Evolutionary conservation across 2,113 vertebrate genomes (phyloP), one percentile per base, ranked within the genome.

Genomic region (Tor tambroides): DNA sequence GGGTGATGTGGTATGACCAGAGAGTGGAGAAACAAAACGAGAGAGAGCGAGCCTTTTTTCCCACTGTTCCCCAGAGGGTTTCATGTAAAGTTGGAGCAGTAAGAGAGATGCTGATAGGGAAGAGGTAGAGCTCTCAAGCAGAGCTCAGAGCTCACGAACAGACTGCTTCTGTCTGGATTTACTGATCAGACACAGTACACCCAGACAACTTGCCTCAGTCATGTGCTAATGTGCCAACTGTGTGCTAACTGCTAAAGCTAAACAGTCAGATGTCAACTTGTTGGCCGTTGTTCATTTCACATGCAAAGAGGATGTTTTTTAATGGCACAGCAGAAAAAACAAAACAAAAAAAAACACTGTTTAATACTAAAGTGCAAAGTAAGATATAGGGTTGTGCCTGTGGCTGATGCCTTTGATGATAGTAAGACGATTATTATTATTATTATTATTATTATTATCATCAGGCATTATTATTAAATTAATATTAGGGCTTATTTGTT

Each of bases 61-160:
- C 94, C 94, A 95, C 90, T 93, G 95, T 95, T 92, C 96, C 95
- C 96, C 95, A 90, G 96, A 95, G 96, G 95, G 95, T 96, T 96
- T 97, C 95, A 95, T 92, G 92, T 96, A 94, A 90, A 95, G 92
- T 93, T 85, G 93, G 91, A 95, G 93, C 65, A 92, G 88, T 93
- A 94, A 94, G 93, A 95, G 92, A 87, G 91, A 95, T 94, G 93
- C 91, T 80, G 90, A 95, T 88, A 87, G 86, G 69, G 74, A 76
- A 65, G 86, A 89, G 83, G 78, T 78, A 85, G 83, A 89, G 74
- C 81, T 81, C 76, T 79, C 76, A 78, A 78, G 28, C 49, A 6
- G 14, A 63, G 65, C 78, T 85, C 74, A 51, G 87, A 82, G 63
- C 81, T 90, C 76, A 63, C 74, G 28, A 78, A 87, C 81, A 77